Percentiles rank a stretch among this genome's conserved stretches.
Evolutionary conservation across 1,140 invertebrate genomes (phyloP).

Genomic region (Heliconius hewitsoni): DNA sequence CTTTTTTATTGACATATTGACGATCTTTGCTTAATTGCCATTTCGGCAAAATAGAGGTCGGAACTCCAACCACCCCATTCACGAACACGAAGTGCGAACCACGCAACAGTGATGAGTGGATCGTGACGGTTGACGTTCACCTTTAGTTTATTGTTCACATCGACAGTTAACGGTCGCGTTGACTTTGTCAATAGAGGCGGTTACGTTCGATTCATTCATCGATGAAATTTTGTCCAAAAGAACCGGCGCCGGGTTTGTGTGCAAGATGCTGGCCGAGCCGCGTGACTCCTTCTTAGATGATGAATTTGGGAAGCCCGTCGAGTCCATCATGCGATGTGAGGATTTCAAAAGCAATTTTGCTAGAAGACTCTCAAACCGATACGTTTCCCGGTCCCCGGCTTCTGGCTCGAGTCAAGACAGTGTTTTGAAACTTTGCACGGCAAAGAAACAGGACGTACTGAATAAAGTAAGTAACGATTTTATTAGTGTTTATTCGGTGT

Average conservation of each 20-base stretch:
- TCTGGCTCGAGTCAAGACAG: constrained; percentile 50
- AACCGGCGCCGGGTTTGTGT: constrained; percentile 43
- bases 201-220: constrained; percentile 44
- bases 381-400: constrained; percentile 56
- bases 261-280: constrained; percentile 58
- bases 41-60: not conserved
- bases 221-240: constrained; percentile 49
- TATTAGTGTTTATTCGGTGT: not conserved
- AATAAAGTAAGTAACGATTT: constrained; percentile 56
- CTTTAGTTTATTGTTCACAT: constrained; percentile 53
- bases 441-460: constrained; percentile 44
- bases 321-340: constrained; percentile 75
- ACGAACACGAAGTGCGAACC: not conserved
- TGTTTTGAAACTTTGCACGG: constrained; percentile 52
- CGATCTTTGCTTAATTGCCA: not conserved
- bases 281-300: constrained; percentile 54
- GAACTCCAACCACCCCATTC: not conserved
- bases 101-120: not conserved
- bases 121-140: constrained; percentile 13
- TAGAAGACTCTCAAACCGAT: constrained; percentile 71
- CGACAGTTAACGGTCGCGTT: constrained; percentile 53
- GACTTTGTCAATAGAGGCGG: constrained; percentile 33
- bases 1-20: not conserved
- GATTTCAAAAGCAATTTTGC: constrained; percentile 78
- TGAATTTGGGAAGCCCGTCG: constrained; percentile 69